These are phyloP conservation scores for Menidia beryllina DNA, from an alignment of 2,113 vertebrate species.

Conservation along the genomic window DNA sequence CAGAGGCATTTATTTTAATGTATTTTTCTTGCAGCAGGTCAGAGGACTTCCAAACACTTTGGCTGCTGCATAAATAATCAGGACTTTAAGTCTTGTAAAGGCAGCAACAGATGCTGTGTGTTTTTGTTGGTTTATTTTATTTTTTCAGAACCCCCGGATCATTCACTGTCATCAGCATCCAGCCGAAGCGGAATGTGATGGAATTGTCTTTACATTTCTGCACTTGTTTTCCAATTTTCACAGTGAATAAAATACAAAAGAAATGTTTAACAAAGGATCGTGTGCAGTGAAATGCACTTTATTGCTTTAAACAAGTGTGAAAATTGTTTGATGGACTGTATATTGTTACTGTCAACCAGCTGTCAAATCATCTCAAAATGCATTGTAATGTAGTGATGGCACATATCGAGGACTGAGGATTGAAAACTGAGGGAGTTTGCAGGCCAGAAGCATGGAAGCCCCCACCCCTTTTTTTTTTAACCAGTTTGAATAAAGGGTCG, in stretches of 20 bases:
- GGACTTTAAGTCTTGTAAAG: conserved; percentile 16
- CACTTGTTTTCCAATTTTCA: conserved; percentile 5
- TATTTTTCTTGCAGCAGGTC: conserved; percentile 52
- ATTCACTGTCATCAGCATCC: conserved; percentile 1
- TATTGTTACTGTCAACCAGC: background rate
- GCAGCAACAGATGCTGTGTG: conserved; percentile 32
- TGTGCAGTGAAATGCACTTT: background rate
- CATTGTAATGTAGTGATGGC: conserved; percentile 1
- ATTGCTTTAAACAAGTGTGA: background rate
- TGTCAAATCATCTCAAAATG: conserved; percentile 9
- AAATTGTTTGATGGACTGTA: background rate
- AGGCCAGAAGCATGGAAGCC: conserved; percentile 50
- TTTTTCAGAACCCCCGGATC: background rate
- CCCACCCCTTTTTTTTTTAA: no score
- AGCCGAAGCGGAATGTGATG: background rate
- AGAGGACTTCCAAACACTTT: conserved; percentile 53
- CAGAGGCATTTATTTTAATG: conserved; percentile 58
- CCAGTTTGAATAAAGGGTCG: no score
- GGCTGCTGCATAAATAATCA: conserved; percentile 54
- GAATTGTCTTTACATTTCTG: background rate
- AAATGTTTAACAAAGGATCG: background rate
- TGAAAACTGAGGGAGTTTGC: conserved; percentile 24
- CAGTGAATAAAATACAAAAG: background rate
- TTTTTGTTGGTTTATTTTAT: no score
- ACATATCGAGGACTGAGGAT: conserved; percentile 25